A percentile compares a stretch with the other conserved stretches of the same genome.
These are phyloP conservation scores for Abrostola triplasia DNA, from an alignment of 2,888 invertebrate species.

Conservation along the genomic window DNA sequence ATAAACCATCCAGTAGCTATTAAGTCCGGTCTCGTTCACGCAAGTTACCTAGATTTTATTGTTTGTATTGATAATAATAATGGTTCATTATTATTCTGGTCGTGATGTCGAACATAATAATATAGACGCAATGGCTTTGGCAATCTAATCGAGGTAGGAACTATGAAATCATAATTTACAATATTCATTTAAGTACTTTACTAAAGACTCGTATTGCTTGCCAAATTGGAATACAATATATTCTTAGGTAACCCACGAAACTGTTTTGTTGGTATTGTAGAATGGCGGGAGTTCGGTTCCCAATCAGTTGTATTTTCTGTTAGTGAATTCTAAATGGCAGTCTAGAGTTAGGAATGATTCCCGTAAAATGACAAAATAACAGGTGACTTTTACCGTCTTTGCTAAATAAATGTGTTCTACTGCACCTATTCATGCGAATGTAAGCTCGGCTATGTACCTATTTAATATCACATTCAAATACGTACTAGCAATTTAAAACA, in stretches of 20 bases:
- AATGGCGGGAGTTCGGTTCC: no score
- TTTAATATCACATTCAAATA: no score
- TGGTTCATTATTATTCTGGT: conserved; percentile 57
- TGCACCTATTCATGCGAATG: neutral
- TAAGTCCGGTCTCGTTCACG: conserved; percentile 13
- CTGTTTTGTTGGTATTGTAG: no score
- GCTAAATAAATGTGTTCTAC: no score
- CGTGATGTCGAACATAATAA: conserved; percentile 57
- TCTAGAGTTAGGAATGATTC: no score
- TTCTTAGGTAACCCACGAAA: neutral
- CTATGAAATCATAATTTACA: conserved; percentile 51
- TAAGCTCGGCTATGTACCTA: neutral
- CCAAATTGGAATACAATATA: conserved; percentile 28
- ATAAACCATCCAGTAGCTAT: conserved; percentile 13
- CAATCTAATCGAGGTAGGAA: conserved; percentile 55
- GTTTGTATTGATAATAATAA: conserved; percentile 47
- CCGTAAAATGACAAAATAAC: no score
- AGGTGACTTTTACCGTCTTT: no score
- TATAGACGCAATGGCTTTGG: conserved; percentile 54
- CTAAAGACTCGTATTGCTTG: conserved; percentile 17
- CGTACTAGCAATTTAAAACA: neutral
- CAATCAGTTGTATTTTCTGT: no score
- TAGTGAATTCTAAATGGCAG: no score
- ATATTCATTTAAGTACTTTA: conserved; percentile 27
- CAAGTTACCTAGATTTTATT: conserved; percentile 43